Base-by-base conservation (phyloP, 1,140 invertebrate species). In the Brevipalpus yothersi region DNA sequence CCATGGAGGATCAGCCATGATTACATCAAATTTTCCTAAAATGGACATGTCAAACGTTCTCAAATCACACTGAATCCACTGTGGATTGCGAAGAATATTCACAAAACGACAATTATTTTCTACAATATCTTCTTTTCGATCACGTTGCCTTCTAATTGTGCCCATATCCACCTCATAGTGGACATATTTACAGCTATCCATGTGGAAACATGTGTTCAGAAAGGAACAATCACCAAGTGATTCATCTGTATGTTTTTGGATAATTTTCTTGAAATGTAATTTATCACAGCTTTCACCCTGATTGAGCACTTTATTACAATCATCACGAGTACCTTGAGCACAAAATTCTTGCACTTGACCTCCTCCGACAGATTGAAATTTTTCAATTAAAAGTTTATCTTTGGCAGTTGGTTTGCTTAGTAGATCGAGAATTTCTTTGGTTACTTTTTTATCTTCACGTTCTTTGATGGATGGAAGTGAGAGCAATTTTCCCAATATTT, bases 141-240 rank as follows among this genome's bases (percentile, higher is more conserved):
- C 23, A 12, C 45, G 21, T 12, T 57, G 42, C 43, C 31, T 57
- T 21, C 21, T 58, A 40, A 53, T 45, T 19, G 53, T 60, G n/a
- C 19, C 12, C 40, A 63, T 60, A 69, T 92, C 87, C 2, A 93
- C 86, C 74, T 90, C 84, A 69, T 92, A 93, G 71, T 92, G 88
- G 23, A 93, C 87, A 75, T 91, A 92, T 80, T 95, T 96, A 78
- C 92, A 96, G 54, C 85, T 90, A 65, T 95, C 90, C 91, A 97
- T 96, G 69, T 97, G 92, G 69, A 96, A 97, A 70, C 92, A 96
- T 1, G 92, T 97, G 69, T 97, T 96, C 0, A 96, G 76, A 72
- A 96, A 96, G 49, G 90, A 95, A 71, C 92, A 96, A 69, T 96
- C 92, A 0, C 92, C 92, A 8, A 96, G 75, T 0, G 85, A 80